phyloP scores from a whole-genome alignment of 2,888 invertebrate genomes.

The Myopa tessellatipennis region DNA sequence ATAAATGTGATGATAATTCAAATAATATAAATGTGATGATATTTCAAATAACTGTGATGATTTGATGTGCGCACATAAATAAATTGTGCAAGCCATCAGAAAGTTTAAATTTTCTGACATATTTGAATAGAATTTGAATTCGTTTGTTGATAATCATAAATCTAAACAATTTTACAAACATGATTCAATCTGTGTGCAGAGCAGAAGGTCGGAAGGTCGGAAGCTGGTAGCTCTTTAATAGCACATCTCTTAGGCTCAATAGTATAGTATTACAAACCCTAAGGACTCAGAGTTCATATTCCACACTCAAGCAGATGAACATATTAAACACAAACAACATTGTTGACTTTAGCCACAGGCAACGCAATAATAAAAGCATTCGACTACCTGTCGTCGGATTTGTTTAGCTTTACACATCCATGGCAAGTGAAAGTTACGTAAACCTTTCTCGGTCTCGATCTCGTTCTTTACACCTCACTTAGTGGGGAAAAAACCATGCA shows the following conservation, averaged over 20 bases:
- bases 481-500: not conserved
- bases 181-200: too few relatives aligned
- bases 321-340: constrained; percentile 9
- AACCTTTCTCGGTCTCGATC: not conserved
- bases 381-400: constrained; percentile 26
- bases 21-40: too few relatives aligned
- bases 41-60: too few relatives aligned
- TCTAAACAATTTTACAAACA: too few relatives aligned
- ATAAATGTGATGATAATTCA: too few relatives aligned
- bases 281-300: not conserved
- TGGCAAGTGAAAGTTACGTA: constrained; percentile 20
- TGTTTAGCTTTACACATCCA: constrained; percentile 3
- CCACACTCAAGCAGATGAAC: not conserved
- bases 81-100: too few relatives aligned
- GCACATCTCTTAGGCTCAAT: not conserved
- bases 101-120: too few relatives aligned
- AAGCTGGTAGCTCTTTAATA: not conserved
- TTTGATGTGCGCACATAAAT: too few relatives aligned
- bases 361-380: not conserved
- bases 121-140: too few relatives aligned
- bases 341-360: constrained; percentile 19
- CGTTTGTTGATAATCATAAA: too few relatives aligned
- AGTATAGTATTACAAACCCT: not conserved
- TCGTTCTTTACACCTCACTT: not conserved
- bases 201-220: too few relatives aligned